Evolutionary conservation across 2,797 vertebrate genomes (phyloP).

Genomic region (Prunella strophiata): DNA sequence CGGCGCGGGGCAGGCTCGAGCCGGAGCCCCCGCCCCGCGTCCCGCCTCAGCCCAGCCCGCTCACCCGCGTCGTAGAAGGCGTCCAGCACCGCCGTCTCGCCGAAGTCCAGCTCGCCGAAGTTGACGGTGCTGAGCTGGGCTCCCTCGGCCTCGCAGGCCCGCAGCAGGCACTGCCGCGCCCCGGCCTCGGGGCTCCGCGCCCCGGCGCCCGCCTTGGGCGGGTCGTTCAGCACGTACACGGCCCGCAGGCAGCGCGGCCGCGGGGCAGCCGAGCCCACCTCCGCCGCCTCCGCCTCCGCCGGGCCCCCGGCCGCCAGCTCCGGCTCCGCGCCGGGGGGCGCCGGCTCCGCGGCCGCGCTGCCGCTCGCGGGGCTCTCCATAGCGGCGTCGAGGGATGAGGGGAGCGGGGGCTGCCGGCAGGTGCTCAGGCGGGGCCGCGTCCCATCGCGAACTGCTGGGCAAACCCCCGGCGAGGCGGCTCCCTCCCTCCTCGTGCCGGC

Average conservation of each 20-base stretch:
- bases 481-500: neutral
- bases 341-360: neutral
- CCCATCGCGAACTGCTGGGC: neutral
- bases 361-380: constrained; percentile 44
- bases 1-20: neutral
- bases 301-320: neutral
- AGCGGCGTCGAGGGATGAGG: neutral
- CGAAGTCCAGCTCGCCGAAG: constrained; percentile 90
- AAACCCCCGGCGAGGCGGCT: neutral
- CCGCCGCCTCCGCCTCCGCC: constrained; percentile 11
- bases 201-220: constrained; percentile 71
- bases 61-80: constrained; percentile 93
- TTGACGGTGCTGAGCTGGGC: constrained; percentile 85
- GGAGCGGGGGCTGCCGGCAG: neutral
- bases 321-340: neutral
- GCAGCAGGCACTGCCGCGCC: constrained; percentile 85
- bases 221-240: constrained; percentile 88
- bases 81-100: constrained; percentile 88
- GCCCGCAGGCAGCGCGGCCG: constrained; percentile 83
- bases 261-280: constrained; percentile 40
- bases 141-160: constrained; percentile 88
- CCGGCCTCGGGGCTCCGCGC: constrained; percentile 89
- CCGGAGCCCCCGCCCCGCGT: neutral
- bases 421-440: constrained; percentile 6
- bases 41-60: neutral